Base-by-base conservation (phyloP, 2,113 vertebrate genomes). In the Triplophysa dalaica region DNA sequence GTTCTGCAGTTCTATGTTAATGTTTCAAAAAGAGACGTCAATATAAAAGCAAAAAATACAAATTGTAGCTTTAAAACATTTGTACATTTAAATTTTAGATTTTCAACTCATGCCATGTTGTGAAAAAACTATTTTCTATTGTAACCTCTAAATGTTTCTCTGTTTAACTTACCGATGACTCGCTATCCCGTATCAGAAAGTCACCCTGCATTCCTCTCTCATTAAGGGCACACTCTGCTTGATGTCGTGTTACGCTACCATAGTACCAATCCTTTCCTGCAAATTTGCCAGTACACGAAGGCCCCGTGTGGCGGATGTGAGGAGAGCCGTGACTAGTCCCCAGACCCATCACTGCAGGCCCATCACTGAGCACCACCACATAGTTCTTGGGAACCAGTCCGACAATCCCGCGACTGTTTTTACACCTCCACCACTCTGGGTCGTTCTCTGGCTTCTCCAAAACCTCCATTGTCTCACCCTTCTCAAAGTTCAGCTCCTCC, bases 361-460 rank as follows among this genome's bases (percentile, higher is more conserved):
- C 94, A 65, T 96, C 96, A 1, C 91, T 95, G 87, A 97, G 81
- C 84, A 98, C 92, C 85, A 91, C 91, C 92, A 99, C 97, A 89
- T 99, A 99, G 96, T 99, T 99, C 89, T 98, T 98, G 82, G 98
- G 98, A 73, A 99, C 97, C 52, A 99, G 94, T 85, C 98, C 98
- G 19, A 98, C 95, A 67, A 95, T 92, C 79, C 98, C 97, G 17
- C 89, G 92, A 5, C 94, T 93, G 87, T 97, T 98, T 91, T 94
- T 95, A 94, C 97, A 99, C 85, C 94, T 94, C 98, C 97, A 99
- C 98, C 98, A 99, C 87, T 99, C 98, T 0, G 98, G 98, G 89
- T 99, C 97, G 0, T 99, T 97, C 89, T 98, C 96, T 0, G 98
- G 98, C 90, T 98, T 99, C 91, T 98, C 97, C 81, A 99, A 93